These are phyloP conservation scores for Agrilus planipennis DNA, from an alignment of 1,140 invertebrate species.

Conservation along the genomic window DNA sequence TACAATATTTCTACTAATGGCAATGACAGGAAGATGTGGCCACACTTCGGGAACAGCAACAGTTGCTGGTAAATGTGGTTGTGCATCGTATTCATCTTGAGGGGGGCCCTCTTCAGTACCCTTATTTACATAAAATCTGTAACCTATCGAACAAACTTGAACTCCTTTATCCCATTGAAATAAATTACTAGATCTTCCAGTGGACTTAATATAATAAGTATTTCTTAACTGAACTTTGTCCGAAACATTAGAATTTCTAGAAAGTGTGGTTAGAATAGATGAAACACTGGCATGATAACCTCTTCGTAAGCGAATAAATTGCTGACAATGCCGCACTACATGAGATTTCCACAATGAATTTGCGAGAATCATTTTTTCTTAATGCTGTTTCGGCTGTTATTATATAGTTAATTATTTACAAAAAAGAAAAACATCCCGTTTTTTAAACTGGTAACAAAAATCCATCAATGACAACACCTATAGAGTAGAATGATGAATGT, in stretches of 20 bases:
- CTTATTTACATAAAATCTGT: conserved; percentile 17
- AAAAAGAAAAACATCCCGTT: no score
- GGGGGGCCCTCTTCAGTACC: conserved; percentile 25
- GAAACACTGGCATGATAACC: background rate
- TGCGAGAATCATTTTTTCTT: no score
- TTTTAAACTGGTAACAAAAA: no score
- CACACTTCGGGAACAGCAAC: conserved; percentile 94
- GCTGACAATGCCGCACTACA: no score
- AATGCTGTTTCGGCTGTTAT: no score
- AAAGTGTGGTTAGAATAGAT: conserved; percentile 7
- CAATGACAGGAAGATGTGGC: conserved; percentile 91
- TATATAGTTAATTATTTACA: no score
- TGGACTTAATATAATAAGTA: background rate
- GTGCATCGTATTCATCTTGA: conserved; percentile 32
- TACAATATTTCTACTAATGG: conserved; percentile 87
- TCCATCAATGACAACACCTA: no score
- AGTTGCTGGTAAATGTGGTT: conserved; percentile 63
- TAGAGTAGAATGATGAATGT: no score
- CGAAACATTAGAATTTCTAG: conserved; percentile 6
- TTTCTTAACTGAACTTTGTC: background rate
- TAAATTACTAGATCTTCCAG: conserved; percentile 1
- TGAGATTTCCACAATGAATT: no score
- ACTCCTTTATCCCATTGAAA: background rate
- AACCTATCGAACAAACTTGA: conserved; percentile 25
- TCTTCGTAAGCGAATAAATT: no score